These are phyloP conservation scores for Halcyon senegalensis DNA, from an alignment of 2,113 vertebrate genomes.

Conservation along the genomic window DNA sequence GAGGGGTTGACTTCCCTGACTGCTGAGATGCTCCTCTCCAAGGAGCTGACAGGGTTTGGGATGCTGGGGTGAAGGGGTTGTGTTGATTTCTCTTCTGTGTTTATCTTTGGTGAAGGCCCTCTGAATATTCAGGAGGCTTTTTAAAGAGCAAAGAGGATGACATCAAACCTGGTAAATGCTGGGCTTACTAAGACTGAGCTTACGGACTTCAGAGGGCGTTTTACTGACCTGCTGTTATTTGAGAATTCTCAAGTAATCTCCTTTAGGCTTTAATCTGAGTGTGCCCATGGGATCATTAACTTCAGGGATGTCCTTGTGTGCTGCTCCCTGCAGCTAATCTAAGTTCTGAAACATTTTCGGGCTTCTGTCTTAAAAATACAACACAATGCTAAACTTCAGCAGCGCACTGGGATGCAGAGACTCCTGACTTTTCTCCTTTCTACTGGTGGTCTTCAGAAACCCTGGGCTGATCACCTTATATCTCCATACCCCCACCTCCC, in stretches of 20 bases:
- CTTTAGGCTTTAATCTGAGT: not conserved
- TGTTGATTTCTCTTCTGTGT: not conserved
- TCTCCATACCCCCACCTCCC: not conserved
- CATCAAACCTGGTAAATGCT: accelerated
- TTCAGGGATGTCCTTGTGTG: not conserved
- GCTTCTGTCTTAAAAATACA: not conserved
- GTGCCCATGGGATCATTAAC: not conserved
- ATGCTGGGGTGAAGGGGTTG: accelerated
- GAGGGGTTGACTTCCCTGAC: not conserved
- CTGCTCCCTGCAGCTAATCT: not conserved
- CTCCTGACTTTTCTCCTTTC: not conserved
- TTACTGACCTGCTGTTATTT: too few relatives aligned
- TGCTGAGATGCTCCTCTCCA: not conserved
- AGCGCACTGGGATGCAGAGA: not conserved
- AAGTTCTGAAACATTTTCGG: not conserved
- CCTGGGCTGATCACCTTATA: not conserved
- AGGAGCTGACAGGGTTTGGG: not conserved
- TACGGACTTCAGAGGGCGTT: not conserved
- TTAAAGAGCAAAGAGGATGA: not conserved
- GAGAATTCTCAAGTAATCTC: not conserved
- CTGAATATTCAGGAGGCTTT: not conserved
- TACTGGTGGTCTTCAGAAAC: not conserved
- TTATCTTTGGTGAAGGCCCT: not conserved
- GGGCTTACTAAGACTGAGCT: not conserved
- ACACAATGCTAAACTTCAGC: not conserved